These are phyloP conservation scores for Aplysina aerophoba DNA, from an alignment of 37 sponge, comb jelly and placozoan genomes.

Conservation along the genomic window DNA sequence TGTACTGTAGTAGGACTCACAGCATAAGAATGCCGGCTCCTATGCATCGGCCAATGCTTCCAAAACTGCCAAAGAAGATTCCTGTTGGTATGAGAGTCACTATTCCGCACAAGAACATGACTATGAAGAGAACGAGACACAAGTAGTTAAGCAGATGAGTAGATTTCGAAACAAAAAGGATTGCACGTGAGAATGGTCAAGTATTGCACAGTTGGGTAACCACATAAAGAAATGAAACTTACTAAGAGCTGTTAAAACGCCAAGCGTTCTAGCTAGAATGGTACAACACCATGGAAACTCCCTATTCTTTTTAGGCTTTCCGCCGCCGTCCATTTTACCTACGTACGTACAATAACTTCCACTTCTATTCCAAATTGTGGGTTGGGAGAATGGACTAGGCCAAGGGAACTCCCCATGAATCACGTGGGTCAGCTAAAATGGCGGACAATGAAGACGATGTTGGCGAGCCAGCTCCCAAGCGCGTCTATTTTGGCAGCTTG, in stretches of 20 bases:
- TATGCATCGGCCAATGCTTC: conserved; percentile 40
- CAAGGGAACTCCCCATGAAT: background rate
- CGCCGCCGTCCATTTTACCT: background rate
- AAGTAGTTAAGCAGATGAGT: background rate
- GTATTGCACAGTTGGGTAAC: background rate
- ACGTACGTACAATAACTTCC: background rate
- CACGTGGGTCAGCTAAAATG: background rate
- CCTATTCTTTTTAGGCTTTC: background rate
- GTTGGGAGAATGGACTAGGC: background rate
- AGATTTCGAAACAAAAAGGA: background rate
- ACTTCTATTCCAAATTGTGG: background rate
- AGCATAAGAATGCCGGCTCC: conserved; percentile 65
- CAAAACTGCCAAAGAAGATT: conserved; percentile 8
- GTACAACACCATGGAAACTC: conserved; percentile 52
- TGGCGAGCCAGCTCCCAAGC: conserved; percentile 51
- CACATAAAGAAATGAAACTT: conserved; percentile 11
- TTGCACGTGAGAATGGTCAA: background rate
- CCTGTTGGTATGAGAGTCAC: conserved; percentile 57
- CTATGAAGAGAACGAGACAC: conserved; percentile 25
- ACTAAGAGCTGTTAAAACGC: conserved; percentile 57
- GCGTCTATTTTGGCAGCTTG: conserved; percentile 71
- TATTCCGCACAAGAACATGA: conserved; percentile 72
- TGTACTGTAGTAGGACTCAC: no score
- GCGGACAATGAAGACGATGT: background rate
- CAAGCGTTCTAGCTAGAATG: conserved; percentile 60